phyloP scores from a whole-genome alignment of 2,113 vertebrate genomes.

The Corvus cornix region DNA sequence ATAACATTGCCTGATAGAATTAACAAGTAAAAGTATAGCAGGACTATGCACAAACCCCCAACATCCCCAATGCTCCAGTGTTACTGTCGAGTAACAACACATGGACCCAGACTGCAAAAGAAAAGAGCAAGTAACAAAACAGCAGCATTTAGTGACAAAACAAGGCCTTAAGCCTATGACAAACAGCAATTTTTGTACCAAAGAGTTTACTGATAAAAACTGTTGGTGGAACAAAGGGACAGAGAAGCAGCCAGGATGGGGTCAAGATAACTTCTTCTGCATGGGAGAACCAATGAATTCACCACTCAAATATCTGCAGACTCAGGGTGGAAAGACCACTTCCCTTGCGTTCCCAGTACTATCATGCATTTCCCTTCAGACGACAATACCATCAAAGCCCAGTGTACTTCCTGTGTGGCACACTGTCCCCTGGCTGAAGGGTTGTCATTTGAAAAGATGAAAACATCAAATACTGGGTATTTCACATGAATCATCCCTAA shows the following conservation, averaged over 20 bases:
- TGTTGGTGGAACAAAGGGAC: neutral
- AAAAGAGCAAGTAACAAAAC: neutral
- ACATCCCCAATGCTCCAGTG: neutral
- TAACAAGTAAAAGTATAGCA: neutral
- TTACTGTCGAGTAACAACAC: neutral
- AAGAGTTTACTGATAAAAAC: neutral
- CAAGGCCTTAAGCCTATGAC: neutral
- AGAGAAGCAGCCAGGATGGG: neutral
- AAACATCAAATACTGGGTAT: neutral
- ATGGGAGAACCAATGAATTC: neutral
- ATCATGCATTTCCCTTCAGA: neutral
- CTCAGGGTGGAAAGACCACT: neutral
- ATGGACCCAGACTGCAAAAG: neutral
- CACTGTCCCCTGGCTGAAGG: neutral
- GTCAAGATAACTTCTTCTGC: neutral
- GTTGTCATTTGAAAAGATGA: neutral
- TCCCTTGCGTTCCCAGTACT: neutral
- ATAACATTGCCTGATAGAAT: neutral
- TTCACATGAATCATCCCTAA: neutral
- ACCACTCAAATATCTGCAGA: neutral
- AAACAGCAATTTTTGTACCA: neutral
- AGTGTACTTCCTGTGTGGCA: neutral
- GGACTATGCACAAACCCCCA: neutral
- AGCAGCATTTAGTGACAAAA: neutral
- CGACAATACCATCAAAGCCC: neutral